A percentile compares a stretch with the other conserved stretches of the same genome.
These are phyloP conservation scores for Philotrypesis tridentata DNA, from an alignment of 1,140 invertebrate genomes.

Conservation along the genomic window DNA sequence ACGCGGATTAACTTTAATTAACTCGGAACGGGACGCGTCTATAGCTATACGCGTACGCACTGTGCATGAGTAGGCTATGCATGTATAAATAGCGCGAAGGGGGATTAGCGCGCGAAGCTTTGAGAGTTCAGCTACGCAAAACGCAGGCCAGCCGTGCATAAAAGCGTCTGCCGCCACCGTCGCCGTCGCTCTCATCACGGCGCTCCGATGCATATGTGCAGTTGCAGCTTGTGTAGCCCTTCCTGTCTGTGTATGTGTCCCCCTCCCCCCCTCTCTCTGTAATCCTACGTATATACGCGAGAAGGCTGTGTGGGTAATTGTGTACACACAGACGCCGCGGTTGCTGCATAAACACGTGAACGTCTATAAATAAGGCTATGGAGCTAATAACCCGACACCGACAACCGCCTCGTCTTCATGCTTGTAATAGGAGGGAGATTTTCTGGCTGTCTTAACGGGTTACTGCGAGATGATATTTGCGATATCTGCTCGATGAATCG, in stretches of 20 bases:
- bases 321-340: conserved; percentile 10
- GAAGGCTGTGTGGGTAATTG: background rate
- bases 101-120: conserved; percentile 8
- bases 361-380: conserved; percentile 59
- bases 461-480: background rate
- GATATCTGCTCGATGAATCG: background rate
- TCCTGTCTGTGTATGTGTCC: background rate
- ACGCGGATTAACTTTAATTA: conserved; percentile 38
- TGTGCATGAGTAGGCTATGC: too few relatives aligned
- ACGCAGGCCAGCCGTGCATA: conserved; percentile 44
- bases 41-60: too few relatives aligned
- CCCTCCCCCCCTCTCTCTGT: too few relatives aligned
- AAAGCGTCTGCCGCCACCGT: conserved; percentile 39
- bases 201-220: conserved; percentile 32
- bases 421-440: background rate
- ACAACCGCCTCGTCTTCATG: background rate
- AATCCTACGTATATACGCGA: background rate
- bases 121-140: conserved; percentile 33
- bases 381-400: conserved; percentile 57
- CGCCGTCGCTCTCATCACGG: conserved; percentile 25
- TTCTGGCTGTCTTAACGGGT: background rate
- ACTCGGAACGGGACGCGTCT: background rate
- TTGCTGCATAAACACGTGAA: conserved; percentile 38
- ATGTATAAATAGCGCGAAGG: background rate
- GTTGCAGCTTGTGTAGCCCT: conserved; percentile 36